Evolutionary conservation across 2,888 invertebrate species (phyloP).

Genomic region (Loripinus fragilis): DNA sequence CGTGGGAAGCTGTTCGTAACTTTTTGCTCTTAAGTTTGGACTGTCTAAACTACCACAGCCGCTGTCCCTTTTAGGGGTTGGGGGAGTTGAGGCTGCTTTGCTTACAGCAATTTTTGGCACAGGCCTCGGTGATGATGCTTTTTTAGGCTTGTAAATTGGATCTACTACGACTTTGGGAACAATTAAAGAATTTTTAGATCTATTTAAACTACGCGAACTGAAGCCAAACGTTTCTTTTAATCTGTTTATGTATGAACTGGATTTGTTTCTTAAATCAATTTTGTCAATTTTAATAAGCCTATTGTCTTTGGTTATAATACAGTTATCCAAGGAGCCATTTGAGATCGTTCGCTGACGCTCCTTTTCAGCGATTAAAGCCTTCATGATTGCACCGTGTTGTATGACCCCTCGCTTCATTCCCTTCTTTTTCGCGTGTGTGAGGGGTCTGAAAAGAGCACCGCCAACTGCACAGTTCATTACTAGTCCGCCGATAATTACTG

Average conservation of each 20-base stretch:
- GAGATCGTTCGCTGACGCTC: slow-evolving; percentile 81
- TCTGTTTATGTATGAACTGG: slow-evolving; percentile 72
- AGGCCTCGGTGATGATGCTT: slow-evolving; percentile 46
- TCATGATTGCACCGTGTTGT: slow-evolving; percentile 79
- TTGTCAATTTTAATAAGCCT: slow-evolving; percentile 77
- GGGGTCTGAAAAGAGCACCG: slow-evolving; percentile 93
- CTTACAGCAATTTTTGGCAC: slow-evolving; percentile 31
- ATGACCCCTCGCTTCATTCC: slow-evolving; percentile 72
- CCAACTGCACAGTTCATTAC: slow-evolving; percentile 91
- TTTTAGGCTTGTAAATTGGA: slow-evolving; percentile 58
- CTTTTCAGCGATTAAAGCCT: slow-evolving; percentile 82
- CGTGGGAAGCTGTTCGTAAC: slow-evolving; percentile 61
- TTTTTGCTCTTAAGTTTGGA: slow-evolving; percentile 57
- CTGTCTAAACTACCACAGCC: slow-evolving; percentile 62
- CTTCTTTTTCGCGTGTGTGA: slow-evolving; percentile 84
- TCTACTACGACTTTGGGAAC: slow-evolving; percentile 67
- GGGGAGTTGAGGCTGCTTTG: slow-evolving; percentile 47
- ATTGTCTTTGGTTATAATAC: slow-evolving; percentile 82
- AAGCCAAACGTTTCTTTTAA: slow-evolving; percentile 76
- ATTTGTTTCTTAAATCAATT: slow-evolving; percentile 71
- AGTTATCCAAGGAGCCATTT: slow-evolving; percentile 82
- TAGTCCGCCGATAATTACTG: slow-evolving; percentile 92
- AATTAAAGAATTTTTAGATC: slow-evolving; percentile 72
- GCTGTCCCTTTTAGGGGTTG: slow-evolving; percentile 60
- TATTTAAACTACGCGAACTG: slow-evolving; percentile 74